These are phyloP conservation scores for Elachura formosa DNA, from an alignment of 2,113 vertebrate species.

Conservation along the genomic window DNA sequence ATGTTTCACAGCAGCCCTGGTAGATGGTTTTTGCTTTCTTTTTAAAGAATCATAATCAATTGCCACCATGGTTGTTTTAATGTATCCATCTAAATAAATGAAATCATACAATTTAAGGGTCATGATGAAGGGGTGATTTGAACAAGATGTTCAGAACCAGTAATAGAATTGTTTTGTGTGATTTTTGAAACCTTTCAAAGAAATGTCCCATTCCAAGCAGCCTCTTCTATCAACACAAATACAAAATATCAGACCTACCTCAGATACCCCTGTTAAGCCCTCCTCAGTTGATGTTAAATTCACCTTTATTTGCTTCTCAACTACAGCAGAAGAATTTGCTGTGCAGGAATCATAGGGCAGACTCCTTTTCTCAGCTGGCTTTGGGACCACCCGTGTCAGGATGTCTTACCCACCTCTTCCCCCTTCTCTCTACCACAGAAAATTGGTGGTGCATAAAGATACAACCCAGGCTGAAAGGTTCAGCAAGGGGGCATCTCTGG, in stretches of 20 bases:
- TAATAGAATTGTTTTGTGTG: background rate
- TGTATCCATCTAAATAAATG: constrained; percentile 82
- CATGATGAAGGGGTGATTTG: background rate
- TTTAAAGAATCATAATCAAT: constrained; percentile 86
- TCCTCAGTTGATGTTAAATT: background rate
- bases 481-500: background rate
- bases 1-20: background rate
- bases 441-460: background rate
- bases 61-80: constrained; percentile 85
- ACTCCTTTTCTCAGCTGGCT: background rate
- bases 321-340: background rate
- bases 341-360: background rate
- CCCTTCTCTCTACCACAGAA: no score
- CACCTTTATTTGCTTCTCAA: background rate
- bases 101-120: background rate
- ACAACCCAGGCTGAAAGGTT: background rate
- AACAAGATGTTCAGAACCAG: background rate
- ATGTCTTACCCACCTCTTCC: accelerated
- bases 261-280: background rate
- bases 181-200: background rate
- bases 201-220: background rate
- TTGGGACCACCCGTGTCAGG: background rate
- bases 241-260: background rate
- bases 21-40: constrained; percentile 62
- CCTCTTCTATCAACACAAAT: background rate